These are phyloP conservation scores for Halyomorpha halys DNA, from an alignment of 1,140 invertebrate species.

Conservation along the genomic window DNA sequence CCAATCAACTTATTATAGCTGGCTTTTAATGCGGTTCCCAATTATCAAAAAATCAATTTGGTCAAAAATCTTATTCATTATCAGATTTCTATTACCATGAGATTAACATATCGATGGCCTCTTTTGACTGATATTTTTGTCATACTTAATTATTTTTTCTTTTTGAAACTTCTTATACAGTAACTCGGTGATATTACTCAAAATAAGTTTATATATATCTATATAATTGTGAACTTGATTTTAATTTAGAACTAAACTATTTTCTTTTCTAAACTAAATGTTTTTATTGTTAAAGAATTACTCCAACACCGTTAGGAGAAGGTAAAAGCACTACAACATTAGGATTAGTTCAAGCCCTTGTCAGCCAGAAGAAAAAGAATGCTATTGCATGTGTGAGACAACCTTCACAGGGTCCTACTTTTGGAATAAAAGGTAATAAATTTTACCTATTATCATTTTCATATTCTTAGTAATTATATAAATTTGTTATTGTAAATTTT, in stretches of 20 bases:
- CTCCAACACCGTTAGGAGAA: constrained; percentile 92
- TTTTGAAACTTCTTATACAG: no score
- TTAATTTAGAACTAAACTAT: constrained; percentile 1
- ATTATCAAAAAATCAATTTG: no score
- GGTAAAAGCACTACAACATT: constrained; percentile 95
- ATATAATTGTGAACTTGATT: no score
- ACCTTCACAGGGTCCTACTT: constrained; percentile 96
- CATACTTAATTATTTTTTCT: no score
- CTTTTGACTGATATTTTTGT: no score
- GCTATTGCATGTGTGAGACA: constrained; percentile 92
- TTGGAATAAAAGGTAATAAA: constrained; percentile 82
- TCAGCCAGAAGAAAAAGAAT: constrained; percentile 74
- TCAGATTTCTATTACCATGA: no score
- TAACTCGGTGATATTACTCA: no score
- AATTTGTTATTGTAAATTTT: neutral
- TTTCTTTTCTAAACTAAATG: neutral
- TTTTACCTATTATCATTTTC: neutral
- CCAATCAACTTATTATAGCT: no score
- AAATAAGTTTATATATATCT: no score
- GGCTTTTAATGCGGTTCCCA: no score
- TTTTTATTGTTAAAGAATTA: constrained; percentile 47
- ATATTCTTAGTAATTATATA: neutral
- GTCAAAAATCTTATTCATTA: no score
- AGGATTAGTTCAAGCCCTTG: constrained; percentile 85
- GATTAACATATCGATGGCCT: no score